Evolutionary conservation across 2,797 vertebrate genomes (phyloP), one percentile per base, ranked within the genome.

Genomic region (Ctenopoma multispine): DNA sequence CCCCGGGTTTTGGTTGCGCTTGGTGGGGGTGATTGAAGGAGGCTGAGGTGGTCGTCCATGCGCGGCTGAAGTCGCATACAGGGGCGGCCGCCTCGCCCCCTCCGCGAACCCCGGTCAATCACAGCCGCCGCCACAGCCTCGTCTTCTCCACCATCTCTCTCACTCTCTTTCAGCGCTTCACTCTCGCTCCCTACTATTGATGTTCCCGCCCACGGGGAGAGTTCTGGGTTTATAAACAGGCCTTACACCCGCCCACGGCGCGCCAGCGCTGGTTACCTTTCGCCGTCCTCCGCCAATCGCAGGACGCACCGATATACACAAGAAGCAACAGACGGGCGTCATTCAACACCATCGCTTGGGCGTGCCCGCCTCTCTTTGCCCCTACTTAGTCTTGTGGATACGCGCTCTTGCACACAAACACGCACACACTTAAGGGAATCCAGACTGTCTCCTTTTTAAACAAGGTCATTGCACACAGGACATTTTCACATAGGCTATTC

Each of bases 21-120:
- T 87, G 93, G 95, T 87, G 90, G 95, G 90, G 96, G 96, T 83
- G 97, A 97, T 93, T 91, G 88, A 81, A 97, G 96, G 89, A 97
- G 95, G 94, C 96, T 95, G 93, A 92, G 95, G 87, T 95, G 96
- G 94, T 97, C 96, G 94, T 97, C 97, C 97, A 97, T 93, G 89
- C 89, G 87, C 89, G 85, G 83, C 75, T 87, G 90, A 79, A 92
- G 87, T 90, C 88, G 88, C 92, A 76, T 86, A 89, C 90, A 82
- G 91, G 93, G 89, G 88, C 92, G 91, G 90, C 92, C 91, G 92
- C 93, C 91, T 90, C 90, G 92, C 91, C 92, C 93, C 93, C 92
- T 92, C 87, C 84, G 89, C 84, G 84, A 82, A 82, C 92, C 89
- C 85, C 81, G 84, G 77, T 92, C 89, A 91, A 81, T 90, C 90